Evolutionary conservation across 2,888 invertebrate genomes (phyloP), one percentile per base, ranked within the genome.

Genomic region (Phrixothrix hirtus): DNA sequence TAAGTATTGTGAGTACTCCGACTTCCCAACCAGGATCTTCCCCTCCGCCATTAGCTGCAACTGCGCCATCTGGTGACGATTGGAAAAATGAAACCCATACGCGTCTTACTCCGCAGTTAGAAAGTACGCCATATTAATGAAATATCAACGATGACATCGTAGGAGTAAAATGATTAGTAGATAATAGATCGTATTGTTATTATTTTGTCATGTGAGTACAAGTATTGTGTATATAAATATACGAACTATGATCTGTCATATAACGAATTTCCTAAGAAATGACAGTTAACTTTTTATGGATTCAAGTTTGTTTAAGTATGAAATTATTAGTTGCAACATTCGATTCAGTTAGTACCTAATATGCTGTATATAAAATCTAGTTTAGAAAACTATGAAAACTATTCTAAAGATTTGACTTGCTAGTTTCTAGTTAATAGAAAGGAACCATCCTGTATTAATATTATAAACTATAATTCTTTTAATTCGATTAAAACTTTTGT

Each of bases 1-100:
- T 81, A 58, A 79, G 78, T 66, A 79, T 81, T 66, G 80, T 80
- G 57, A 80, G 79, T 71, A 60, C 73, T 16, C 73, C 75, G 10
- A 60, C 71, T n/a, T 62, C 73, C 27, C 68, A 67, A 49, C 67
- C 68, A 14, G 64, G 70, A 2, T 70, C 73, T 43, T 74, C 75
- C 50, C 74, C 75, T 36, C 72, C 75, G 10, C 61, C 74, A 25
- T 66, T 73, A 10, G 75, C 75, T 15, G 68, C 71, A 16, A 73
- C 73, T 5, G 75, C 75, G 11, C 73, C 71, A 30, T 66, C 68
- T 47, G 67, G 65, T 39, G 72, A 71, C 58, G 69, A 68, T 15
- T 75, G 75, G 75, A 75, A 75, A 61, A 65, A 69, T 45, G 67
- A 69, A 37, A 67, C 65, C 48, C 74, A 72, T 57, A 73, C 74